A percentile compares a stretch with the other conserved stretches of the same genome.
These are phyloP conservation scores for Xenops minutus DNA, from an alignment of 2,797 vertebrate genomes.

Conservation along the genomic window DNA sequence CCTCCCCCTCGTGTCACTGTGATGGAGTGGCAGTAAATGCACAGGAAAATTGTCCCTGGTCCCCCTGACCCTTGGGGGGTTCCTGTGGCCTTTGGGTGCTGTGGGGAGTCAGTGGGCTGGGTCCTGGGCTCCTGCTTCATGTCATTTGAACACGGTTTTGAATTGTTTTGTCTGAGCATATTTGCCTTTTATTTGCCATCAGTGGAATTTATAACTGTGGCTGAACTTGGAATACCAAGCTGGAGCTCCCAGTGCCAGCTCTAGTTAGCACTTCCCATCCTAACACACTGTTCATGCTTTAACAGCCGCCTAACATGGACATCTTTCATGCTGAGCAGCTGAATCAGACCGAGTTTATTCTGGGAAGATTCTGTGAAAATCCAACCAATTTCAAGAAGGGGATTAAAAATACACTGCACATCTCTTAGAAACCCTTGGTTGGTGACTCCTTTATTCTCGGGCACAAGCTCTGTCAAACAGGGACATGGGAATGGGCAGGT, in stretches of 20 bases:
- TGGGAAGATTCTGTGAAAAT: neutral
- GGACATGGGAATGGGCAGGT: neutral
- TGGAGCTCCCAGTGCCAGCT: neutral
- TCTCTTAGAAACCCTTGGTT: neutral
- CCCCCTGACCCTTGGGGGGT: neutral
- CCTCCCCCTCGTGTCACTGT: neutral
- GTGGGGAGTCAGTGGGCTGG: neutral
- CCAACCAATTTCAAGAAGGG: neutral
- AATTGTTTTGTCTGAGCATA: neutral
- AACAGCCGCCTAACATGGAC: neutral
- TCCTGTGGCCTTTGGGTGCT: neutral
- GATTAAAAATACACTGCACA: neutral
- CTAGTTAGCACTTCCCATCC: neutral
- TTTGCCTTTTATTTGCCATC: neutral
- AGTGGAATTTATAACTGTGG: neutral
- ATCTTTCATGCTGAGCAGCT: neutral
- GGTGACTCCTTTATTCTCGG: neutral
- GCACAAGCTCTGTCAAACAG: accelerated
- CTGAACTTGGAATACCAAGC: neutral
- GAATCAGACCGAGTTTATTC: neutral
- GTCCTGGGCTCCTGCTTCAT: neutral
- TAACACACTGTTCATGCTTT: neutral
- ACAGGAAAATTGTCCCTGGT: neutral
- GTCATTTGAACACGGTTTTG: neutral
- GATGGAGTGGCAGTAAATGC: neutral